Percentiles rank a stretch among this genome's conserved stretches.
Evolutionary conservation across 2,113 vertebrate genomes (phyloP).

Genomic region (Condylura cristata): DNA sequence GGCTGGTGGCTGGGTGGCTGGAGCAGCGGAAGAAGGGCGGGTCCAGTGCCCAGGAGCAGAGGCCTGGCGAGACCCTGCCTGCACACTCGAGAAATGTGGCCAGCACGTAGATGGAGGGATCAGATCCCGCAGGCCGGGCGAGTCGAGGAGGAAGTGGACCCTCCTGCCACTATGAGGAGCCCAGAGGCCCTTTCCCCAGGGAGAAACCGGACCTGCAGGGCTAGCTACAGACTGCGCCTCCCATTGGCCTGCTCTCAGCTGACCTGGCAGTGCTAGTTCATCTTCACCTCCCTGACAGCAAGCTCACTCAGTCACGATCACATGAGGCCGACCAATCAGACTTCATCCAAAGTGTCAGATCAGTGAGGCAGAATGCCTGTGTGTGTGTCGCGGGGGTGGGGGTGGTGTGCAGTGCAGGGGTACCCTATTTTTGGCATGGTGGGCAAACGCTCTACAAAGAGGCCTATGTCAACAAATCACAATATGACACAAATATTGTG

Average conservation of each 20-base stretch:
- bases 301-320: neutral
- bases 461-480: neutral
- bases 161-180: neutral
- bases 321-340: neutral
- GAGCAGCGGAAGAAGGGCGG: neutral
- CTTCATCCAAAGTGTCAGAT: neutral
- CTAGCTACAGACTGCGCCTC: neutral
- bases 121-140: neutral
- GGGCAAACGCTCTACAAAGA: neutral
- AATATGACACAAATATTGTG: neutral
- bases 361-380: neutral
- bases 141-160: neutral
- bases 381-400: no score
- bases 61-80: neutral
- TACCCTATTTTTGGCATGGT: neutral
- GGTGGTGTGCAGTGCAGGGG: no score
- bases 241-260: neutral
- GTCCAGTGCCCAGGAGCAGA: neutral
- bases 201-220: neutral
- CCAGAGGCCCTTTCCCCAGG: neutral
- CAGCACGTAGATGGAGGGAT: neutral
- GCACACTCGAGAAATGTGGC: neutral
- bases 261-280: neutral
- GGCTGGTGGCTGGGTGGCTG: no score
- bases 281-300: neutral